These are phyloP conservation scores for Echinarachnius parma DNA, from an alignment of 53 echinoderm and acorn worm genomes.

Conservation along the genomic window DNA sequence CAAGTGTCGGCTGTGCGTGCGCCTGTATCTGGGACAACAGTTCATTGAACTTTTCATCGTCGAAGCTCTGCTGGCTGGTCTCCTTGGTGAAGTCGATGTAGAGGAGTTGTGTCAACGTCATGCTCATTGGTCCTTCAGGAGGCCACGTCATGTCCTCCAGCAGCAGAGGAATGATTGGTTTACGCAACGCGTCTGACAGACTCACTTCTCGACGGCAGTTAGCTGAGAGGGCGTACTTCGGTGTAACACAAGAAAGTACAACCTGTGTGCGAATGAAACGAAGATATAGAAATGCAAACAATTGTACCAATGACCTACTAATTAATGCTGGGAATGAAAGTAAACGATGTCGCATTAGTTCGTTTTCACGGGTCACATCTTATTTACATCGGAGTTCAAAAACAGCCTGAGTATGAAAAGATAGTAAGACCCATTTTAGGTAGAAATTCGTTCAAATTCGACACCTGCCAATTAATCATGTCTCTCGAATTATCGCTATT, in stretches of 20 bases:
- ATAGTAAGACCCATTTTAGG: no score
- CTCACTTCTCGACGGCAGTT: constrained; percentile 95
- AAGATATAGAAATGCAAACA: no score
- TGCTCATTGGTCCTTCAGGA: constrained; percentile 95
- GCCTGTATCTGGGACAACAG: constrained; percentile 65
- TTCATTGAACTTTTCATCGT: constrained; percentile 85
- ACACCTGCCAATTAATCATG: no score
- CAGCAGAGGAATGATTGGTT: constrained; percentile 85
- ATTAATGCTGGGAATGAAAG: no score
- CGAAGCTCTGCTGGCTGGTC: constrained; percentile 58
- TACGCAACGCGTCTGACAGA: constrained; percentile 87
- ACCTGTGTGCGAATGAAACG: no score
- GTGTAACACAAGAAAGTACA: constrained; percentile 86
- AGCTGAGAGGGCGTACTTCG: constrained; percentile 91
- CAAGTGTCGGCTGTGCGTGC: constrained; percentile 44
- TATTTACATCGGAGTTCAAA: no score
- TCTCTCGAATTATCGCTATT: no score
- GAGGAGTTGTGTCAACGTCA: constrained; percentile 85
- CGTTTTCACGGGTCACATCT: no score
- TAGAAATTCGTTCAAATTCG: no score
- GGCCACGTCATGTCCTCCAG: constrained; percentile 82
- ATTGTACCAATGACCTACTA: no score
- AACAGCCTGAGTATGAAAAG: no score
- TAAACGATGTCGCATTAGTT: no score
- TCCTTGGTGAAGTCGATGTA: constrained; percentile 88